Base-by-base conservation (phyloP, 2,113 vertebrate genomes). In the Mastomys natalensis region DNA sequence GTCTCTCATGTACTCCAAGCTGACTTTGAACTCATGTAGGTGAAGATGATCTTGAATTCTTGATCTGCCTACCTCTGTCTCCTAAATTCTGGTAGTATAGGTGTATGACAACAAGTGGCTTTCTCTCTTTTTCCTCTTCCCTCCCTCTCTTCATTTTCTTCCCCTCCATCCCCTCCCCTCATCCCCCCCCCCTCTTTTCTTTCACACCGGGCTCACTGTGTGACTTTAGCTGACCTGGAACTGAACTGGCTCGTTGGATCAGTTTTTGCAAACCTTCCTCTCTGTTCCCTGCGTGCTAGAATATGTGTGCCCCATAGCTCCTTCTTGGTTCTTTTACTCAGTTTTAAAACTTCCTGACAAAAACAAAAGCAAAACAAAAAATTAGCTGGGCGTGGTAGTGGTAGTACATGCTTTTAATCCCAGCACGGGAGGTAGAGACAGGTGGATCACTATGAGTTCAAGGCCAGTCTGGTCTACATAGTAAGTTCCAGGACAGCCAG, bases 141-240 rank as follows among this genome's bases (percentile, higher is more conserved):
- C 24, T 76, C 24, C 9, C 62, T 29, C 62, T 62, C 60, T 64
- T 31, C 62, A 10, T 66, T 66, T 22, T 60, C 1, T 10, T 10
- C n/a, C 5, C 11, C 43, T 9, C 43, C 10, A 11, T 26, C 22
- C 10, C 22, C 43, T 12, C 24, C 22, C 17, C 22, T 43, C 19
- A 10, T 21, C 3, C 7, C 3, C n/a, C 1, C 3, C 7, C 1
- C 4, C 5, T 24, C 5, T 24, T 24, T 10, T 45, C 4, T 24
- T 43, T 9, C 12, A 13, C 40, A 76, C 40, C 48, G 24, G 10
- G 24, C 24, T 48, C 19, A 45, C 22, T 29, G 40, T 74, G 40
- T 48, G n/a, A 12, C 43, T 48, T 29, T 76, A 43, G 43, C 74
- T 76, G 43, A 45, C 73, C 40, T 45, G 74, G 43, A 76, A 29